A percentile compares a stretch with the other conserved stretches of the same genome.
phyloP scores from a whole-genome alignment of 64 coral and sea anemone genomes.

The Astreopora myriophthalma region DNA sequence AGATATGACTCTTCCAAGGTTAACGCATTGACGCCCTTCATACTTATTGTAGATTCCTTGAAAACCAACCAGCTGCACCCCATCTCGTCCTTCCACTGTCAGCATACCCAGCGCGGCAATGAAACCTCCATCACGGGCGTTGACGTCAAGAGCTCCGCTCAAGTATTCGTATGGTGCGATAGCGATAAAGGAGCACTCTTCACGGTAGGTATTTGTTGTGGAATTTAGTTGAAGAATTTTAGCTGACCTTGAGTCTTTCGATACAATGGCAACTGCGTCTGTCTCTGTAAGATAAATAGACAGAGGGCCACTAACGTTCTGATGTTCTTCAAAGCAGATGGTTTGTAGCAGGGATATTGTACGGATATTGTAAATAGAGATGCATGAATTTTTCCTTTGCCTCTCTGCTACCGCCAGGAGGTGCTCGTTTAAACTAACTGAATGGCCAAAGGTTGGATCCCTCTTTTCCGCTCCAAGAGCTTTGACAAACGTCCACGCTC shows the following conservation, averaged over 20 bases:
- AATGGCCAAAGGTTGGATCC: slow-evolving; percentile 42
- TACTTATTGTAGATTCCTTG: slow-evolving; percentile 12
- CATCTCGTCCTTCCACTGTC: slow-evolving; percentile 43
- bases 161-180: not conserved
- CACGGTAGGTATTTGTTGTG: not conserved
- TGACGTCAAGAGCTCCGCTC: slow-evolving; percentile 65
- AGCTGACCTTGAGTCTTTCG: slow-evolving; percentile 6
- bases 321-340: not conserved
- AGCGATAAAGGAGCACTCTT: not conserved
- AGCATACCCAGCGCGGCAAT: slow-evolving; percentile 70
- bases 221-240: slow-evolving; percentile 27
- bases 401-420: slow-evolving; percentile 52
- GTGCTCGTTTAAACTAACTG: slow-evolving; percentile 38
- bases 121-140: slow-evolving; percentile 4
- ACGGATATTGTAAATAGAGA: slow-evolving; percentile 22
- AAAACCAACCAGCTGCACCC: slow-evolving; percentile 60
- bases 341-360: not conserved
- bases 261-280: slow-evolving; percentile 29
- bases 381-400: not conserved
- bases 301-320: slow-evolving; percentile 8
- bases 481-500: slow-evolving; percentile 52
- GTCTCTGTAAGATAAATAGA: slow-evolving; percentile 33
- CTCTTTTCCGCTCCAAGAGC: slow-evolving; percentile 21
- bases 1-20: slow-evolving; percentile 55
- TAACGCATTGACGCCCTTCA: slow-evolving; percentile 19